phyloP scores from a whole-genome alignment of 2,797 vertebrate species.

The Synanceia verrucosa region DNA sequence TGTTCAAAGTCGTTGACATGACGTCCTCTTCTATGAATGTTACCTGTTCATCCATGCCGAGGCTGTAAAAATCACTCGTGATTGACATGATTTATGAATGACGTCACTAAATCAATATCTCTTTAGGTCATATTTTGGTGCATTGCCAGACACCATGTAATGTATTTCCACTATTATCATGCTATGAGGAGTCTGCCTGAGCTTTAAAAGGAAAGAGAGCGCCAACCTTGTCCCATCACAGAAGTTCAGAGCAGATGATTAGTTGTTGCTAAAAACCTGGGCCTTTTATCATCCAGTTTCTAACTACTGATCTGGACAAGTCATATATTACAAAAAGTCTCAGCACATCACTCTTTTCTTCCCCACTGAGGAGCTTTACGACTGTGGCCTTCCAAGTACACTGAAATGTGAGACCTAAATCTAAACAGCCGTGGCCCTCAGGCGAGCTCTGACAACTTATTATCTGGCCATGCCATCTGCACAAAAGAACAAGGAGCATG shows the following conservation, averaged over 20 bases:
- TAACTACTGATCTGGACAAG: conserved; percentile 5
- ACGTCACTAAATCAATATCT: conserved; percentile 42
- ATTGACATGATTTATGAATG: too few species aligned
- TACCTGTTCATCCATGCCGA: too few species aligned
- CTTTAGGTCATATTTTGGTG: conserved; percentile 5
- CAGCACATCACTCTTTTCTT: not conserved
- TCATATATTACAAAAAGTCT: conserved; percentile 1
- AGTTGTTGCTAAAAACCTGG: not conserved
- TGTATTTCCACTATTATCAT: conserved; percentile 35
- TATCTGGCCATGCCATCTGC: conserved; percentile 58
- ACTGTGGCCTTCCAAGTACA: not conserved
- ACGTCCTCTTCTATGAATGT: too few species aligned
- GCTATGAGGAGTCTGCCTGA: conserved; percentile 28
- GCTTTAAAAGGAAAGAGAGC: not conserved
- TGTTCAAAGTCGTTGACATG: too few species aligned
- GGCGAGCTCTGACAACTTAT: conserved; percentile 31
- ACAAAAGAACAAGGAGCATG: conserved; percentile 27
- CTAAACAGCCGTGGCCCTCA: conserved; percentile 24
- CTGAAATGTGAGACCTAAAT: not conserved
- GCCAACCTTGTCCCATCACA: not conserved
- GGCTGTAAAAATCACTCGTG: too few species aligned
- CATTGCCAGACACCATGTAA: conserved; percentile 12
- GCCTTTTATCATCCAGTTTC: not conserved
- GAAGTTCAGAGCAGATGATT: not conserved
- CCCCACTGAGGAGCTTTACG: not conserved